A percentile compares a stretch with the other conserved stretches of the same genome.
Evolutionary conservation across 1,140 invertebrate genomes (phyloP).

Genomic region (Lepidurus couesii): DNA sequence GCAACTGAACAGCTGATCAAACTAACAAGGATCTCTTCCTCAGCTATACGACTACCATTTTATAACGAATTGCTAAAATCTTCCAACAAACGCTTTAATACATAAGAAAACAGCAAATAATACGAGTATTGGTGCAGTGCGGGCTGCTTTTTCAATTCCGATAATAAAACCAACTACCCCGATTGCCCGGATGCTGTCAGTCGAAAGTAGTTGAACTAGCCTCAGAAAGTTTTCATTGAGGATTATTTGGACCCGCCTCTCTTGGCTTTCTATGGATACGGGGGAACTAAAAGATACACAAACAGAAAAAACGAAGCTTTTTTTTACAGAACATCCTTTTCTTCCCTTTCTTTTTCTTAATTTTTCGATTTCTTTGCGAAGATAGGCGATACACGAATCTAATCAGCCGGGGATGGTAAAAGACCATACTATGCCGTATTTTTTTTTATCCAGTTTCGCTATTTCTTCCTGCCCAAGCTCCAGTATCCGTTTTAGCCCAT

Average conservation of each 20-base stretch:
- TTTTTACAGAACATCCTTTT: not conserved
- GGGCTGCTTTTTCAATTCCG: too few relatives aligned
- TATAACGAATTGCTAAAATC: too few relatives aligned
- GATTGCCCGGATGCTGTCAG: too few relatives aligned
- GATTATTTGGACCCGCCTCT: constrained; percentile 7
- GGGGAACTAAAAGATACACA: not conserved
- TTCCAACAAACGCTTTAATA: too few relatives aligned
- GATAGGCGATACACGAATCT: constrained; percentile 11
- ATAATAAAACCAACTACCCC: too few relatives aligned
- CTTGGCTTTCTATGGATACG: not conserved
- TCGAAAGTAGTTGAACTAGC: too few relatives aligned
- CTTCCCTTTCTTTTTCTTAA: not conserved
- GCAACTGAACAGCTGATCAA: too few relatives aligned
- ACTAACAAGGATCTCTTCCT: too few relatives aligned
- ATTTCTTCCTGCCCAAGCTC: not conserved
- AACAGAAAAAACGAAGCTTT: not conserved
- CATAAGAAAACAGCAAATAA: too few relatives aligned
- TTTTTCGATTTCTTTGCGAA: not conserved
- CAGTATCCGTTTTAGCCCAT: not conserved
- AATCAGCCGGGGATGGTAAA: not conserved
- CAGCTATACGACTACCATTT: too few relatives aligned
- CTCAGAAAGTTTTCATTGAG: not conserved
- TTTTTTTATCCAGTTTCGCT: not conserved
- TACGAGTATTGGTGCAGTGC: too few relatives aligned
- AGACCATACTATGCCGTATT: not conserved